Conservation (phyloP, 2,888 invertebrate species). For the Ommatoiulus sabulosus region DNA sequence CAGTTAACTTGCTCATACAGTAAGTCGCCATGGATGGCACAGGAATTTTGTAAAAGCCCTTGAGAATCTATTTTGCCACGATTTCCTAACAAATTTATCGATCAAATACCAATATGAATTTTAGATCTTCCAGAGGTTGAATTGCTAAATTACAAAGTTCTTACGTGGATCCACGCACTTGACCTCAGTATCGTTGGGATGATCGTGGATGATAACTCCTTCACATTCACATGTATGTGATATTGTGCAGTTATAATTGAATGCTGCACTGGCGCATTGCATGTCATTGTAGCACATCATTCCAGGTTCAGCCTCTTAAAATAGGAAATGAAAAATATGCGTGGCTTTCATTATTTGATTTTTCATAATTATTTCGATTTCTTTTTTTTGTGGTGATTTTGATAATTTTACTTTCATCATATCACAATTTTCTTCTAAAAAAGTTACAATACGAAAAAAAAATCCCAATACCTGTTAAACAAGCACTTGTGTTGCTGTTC, state of each 20-base stretch:
- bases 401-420: too few species aligned
- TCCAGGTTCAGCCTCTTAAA: constrained; percentile 37
- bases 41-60: too few species aligned
- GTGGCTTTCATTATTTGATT: too few species aligned
- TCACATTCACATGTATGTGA: constrained; percentile 12
- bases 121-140: too few species aligned
- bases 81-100: too few species aligned
- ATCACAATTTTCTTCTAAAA: too few species aligned
- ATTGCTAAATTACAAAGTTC: neutral
- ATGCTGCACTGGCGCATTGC: neutral
- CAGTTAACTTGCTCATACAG: too few species aligned
- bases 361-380: too few species aligned
- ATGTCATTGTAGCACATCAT: constrained; percentile 26
- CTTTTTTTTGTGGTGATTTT: neutral
- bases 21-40: too few species aligned
- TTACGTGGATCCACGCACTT: neutral
- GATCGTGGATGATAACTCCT: neutral
- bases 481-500: constrained; percentile 1
- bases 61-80: too few species aligned
- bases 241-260: neutral
- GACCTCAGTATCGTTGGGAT: neutral
- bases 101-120: too few species aligned
- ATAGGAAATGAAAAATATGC: neutral
- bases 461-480: constrained; percentile 13
- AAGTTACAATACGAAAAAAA: neutral